Conservation (phyloP, 1,140 invertebrate genomes). For the Frieseomelitta varia region DNA sequence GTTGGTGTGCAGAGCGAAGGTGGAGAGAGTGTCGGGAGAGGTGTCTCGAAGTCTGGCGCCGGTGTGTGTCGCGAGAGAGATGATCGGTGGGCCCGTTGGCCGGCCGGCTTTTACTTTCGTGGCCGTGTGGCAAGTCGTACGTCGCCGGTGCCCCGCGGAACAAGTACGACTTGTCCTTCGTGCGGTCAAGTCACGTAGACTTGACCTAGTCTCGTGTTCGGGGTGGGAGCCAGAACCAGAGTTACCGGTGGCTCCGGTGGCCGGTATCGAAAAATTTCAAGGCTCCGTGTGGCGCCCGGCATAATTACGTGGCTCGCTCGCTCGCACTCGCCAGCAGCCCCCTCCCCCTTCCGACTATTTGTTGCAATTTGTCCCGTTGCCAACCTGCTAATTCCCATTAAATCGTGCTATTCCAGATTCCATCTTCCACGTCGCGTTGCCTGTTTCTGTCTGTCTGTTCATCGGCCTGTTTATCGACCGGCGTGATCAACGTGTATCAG, state of each 20-base stretch:
- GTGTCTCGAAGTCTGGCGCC: neutral
- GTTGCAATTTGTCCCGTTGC: conserved; percentile 67
- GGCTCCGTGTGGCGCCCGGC: conserved; percentile 25
- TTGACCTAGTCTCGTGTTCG: conserved; percentile 64
- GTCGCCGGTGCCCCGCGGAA: conserved; percentile 47
- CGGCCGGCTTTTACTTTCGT: conserved; percentile 60
- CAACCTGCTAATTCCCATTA: conserved; percentile 67
- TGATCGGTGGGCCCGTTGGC: conserved; percentile 37
- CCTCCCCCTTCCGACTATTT: conserved; percentile 36
- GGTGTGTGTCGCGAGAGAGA: conserved; percentile 15
- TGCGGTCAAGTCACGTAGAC: conserved; percentile 68
- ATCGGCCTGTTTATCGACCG: conserved; percentile 62
- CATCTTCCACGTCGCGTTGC: conserved; percentile 47
- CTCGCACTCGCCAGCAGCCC: neutral
- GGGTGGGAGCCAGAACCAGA: conserved; percentile 63
- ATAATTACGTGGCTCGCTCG: conserved; percentile 49
- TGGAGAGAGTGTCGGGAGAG: neutral
- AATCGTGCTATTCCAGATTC: conserved; percentile 65
- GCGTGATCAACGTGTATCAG: conserved; percentile 58
- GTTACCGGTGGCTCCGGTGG: conserved; percentile 61
- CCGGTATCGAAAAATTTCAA: conserved; percentile 66
- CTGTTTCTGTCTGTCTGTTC: conserved; percentile 7
- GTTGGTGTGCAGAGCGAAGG: neutral
- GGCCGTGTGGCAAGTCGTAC: conserved; percentile 31
- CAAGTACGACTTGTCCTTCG: conserved; percentile 68